Base-by-base conservation (phyloP, 2,797 vertebrate species). In the Pangasius larnaudii region DNA sequence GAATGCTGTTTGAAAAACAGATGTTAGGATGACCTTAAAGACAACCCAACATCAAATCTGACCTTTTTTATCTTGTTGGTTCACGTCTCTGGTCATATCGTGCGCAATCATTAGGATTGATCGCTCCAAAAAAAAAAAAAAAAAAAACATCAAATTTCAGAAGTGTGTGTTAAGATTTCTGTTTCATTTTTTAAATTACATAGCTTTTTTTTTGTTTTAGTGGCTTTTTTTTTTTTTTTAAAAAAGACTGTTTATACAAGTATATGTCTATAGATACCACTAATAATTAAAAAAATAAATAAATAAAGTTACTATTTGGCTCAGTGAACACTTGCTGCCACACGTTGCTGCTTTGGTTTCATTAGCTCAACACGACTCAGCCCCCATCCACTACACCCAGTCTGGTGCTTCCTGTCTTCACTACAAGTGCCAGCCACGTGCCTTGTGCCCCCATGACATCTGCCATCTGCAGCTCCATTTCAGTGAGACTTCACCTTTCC, bases 391-490 rank as follows among this genome's bases (percentile, higher is more conserved):
- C 33, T n/a, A 11, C 14, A 80, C 88, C 16, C 71, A 18, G 77
- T 75, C 30, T 58, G 69, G 53, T 39, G 77, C 67, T 82, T 88
- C 84, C 88, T 88, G 78, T 61, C 6, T 79, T 81, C 65, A 58
- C 42, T 85, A 51, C 59, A 27, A n/a, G n/a, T 79, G 39, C 36
- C 33, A 85, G 24, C 16, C 5, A 0, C n/a, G 6, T 51, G 51
- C 33, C 67, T 33, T 36, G 16, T 71, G 39, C 30, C 56, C 79
- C 13, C 30, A 49, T 36, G 39, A 36, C 67, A 56, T 82, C 56
- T 46, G n/a, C 85, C 87, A 91, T 86, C 89, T 90, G 86, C 10
- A 86, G 39, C 78, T 75, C 33, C 5, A 11, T 56, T 87, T 83
- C 46, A 67, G 1, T 75, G 56, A 51, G 22, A 46, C 9, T 71